A percentile compares a stretch with the other conserved stretches of the same genome.
Conservation (phyloP, 53 echinoderm and acorn worm species). For the Paelopatides confundens region DNA sequence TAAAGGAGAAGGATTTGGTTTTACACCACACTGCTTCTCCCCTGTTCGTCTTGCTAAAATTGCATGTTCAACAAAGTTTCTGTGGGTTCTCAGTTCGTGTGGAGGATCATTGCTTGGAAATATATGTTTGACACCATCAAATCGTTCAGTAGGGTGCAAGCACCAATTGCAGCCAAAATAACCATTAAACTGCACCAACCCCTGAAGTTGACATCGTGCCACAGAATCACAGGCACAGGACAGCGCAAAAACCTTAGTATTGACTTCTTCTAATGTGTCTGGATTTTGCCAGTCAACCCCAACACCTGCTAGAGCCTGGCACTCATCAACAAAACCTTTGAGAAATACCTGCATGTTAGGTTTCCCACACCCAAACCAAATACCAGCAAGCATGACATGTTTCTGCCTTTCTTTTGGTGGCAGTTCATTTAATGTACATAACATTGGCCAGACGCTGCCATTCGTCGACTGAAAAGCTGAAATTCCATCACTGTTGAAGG, state of each 20-base stretch:
- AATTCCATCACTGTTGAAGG: slow-evolving; percentile 54
- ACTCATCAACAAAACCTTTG: slow-evolving; percentile 56
- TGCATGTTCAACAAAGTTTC: background rate
- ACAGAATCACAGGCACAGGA: slow-evolving; percentile 56
- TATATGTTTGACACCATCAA: slow-evolving; percentile 12
- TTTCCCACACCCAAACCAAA: slow-evolving; percentile 64
- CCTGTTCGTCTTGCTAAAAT: slow-evolving; percentile 24
- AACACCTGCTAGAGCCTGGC: slow-evolving; percentile 20
- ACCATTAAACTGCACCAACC: slow-evolving; percentile 61
- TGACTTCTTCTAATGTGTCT: background rate
- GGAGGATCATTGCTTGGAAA: background rate
- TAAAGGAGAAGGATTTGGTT: slow-evolving; percentile 40
- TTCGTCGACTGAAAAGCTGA: slow-evolving; percentile 38
- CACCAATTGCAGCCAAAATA: slow-evolving; percentile 66
- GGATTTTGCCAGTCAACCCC: slow-evolving; percentile 50
- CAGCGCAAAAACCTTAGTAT: slow-evolving; percentile 30
- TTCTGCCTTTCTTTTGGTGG: slow-evolving; percentile 40
- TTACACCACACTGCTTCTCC: background rate
- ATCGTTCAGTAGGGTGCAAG: slow-evolving; percentile 43
- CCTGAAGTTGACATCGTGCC: slow-evolving; percentile 51
- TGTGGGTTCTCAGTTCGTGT: slow-evolving; percentile 27
- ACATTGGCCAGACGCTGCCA: slow-evolving; percentile 53
- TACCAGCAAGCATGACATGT: slow-evolving; percentile 51
- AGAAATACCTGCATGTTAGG: slow-evolving; percentile 54
- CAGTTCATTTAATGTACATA: slow-evolving; percentile 54